Conservation (phyloP, 2,888 invertebrate species). For the Mythimna ferrago region DNA sequence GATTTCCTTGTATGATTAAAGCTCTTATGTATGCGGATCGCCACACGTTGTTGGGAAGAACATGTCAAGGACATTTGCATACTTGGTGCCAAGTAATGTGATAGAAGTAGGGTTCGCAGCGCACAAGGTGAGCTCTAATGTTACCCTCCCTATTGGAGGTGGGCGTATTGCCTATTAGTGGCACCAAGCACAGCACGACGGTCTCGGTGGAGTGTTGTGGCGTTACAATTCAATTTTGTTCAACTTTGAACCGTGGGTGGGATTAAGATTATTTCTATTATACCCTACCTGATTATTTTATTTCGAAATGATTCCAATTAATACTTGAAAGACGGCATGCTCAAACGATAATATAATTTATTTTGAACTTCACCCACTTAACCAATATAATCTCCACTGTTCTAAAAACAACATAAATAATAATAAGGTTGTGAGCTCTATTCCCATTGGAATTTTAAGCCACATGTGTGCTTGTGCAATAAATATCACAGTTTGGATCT, state of each 20-base stretch:
- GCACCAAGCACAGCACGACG: constrained; percentile 89
- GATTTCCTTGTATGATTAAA: constrained; percentile 62
- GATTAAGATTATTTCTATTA: constrained; percentile 67
- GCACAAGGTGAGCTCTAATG: constrained; percentile 90
- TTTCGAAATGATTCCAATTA: constrained; percentile 78
- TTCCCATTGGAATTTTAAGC: constrained; percentile 90
- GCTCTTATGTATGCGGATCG: constrained; percentile 51
- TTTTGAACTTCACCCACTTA: constrained; percentile 79
- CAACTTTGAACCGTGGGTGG: constrained; percentile 78
- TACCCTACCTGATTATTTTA: constrained; percentile 54
- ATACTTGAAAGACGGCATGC: constrained; percentile 79
- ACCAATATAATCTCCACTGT: constrained; percentile 82
- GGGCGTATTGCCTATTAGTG: constrained; percentile 90
- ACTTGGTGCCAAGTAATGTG: constrained; percentile 76
- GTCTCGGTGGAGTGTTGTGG: constrained; percentile 83
- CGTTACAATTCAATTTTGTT: constrained; percentile 77
- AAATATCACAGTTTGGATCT: constrained; percentile 91
- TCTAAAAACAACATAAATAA: constrained; percentile 83
- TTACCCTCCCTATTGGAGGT: constrained; percentile 91
- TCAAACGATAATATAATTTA: constrained; percentile 75
- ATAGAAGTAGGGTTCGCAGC: constrained; percentile 88
- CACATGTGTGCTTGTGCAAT: constrained; percentile 91
- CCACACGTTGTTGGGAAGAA: constrained; percentile 51
- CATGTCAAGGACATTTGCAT: constrained; percentile 67
- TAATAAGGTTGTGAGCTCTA: constrained; percentile 91